Base-by-base conservation (phyloP, 2,888 invertebrate genomes). In the Drosophila setosimentum region DNA sequence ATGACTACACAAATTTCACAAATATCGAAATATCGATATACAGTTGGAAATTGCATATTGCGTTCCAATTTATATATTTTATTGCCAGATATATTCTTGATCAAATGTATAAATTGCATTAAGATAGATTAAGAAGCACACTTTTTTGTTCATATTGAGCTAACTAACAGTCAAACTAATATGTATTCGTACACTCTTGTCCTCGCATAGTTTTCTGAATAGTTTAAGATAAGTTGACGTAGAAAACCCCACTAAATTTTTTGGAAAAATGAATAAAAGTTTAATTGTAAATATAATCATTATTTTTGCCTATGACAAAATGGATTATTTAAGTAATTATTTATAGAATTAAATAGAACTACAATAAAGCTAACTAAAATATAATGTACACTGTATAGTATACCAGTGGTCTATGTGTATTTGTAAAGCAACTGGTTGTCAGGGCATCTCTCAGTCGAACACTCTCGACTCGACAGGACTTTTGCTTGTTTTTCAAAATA, bases 401-500 rank as follows among this genome's bases (percentile, higher is more conserved):
- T 5, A 2, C 2, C 11, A 24, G 4, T 45, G 21, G 21, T 16
- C 3, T 0, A 45, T 7, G 21, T 21, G 45, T 21, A 21, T 42
- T 3, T 13, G 7, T 21, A 13, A 7, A 7, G 7, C 7, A 21
- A 21, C 3, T 21, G 3, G 13, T 0, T 21, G 21, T 3, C 45
- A 45, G 45, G 16, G 45, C 45, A 45, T 45, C 24, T 24, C 2
- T 8, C 8, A 16, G 45, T 45, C 45, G 16, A 45, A 16, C 45
- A 10, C 16, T 45, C 21, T 24, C 45, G 4, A 3, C 24, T 45
- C 1, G 21, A 3, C 7, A 2, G 24, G 8, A 45, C 8, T 8
- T 3, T 16, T 45, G 21, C 16, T 16, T 24, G 21, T 45, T 13
- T 64, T 64, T 70, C 73, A 76, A 77, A 83, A 78, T 81, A 91